Base-by-base conservation (phyloP, 1,140 invertebrate species). In the Paralvinella palmiformis region DNA sequence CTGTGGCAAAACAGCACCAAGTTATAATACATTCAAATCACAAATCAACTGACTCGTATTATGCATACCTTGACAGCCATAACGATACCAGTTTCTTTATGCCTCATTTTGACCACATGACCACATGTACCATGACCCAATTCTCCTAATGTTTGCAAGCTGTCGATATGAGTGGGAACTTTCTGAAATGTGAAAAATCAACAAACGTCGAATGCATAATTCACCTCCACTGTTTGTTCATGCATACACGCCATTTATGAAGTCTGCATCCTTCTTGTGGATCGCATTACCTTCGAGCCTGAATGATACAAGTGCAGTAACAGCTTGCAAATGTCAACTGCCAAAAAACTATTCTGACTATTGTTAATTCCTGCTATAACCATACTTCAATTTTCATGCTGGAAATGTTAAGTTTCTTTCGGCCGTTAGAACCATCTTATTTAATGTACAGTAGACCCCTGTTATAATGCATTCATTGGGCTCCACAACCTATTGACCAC, bases 41-140 rank as follows among this genome's bases (percentile, higher is more conserved):
- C n/a, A n/a, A n/a, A n/a, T n/a, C n/a, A n/a, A n/a, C n/a, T n/a
- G n/a, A 24, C 27, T 48, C 10, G n/a, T 2, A 48, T 20, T n/a
- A 48, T 52, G 61, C 70, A 79, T 83, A 92, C 90, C 84, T 98
- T 98, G 0, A 98, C 95, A 66, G 95, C 95, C 75, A 98, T 93
- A 33, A 92, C 85, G 72, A 88, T 87, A 27, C 86, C 84, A 68
- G 91, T 93, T 10, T 88, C 87, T 77, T 87, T 89, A 79, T 98
- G 94, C 66, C 86, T 82, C 95, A 98, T 97, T 82, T 95, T 94
- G 1, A 95, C 90, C 7, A 98, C 95, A 82, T 96, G 92, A n/a
- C 94, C 94, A 80, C 92, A 97, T 6, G 94, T 96, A 3, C 95
- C 96, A 79, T 91, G 92, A 62, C 95, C 96, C 50, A 98, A 82